These are phyloP conservation scores for Stenolophus ochropezus DNA, from an alignment of 2,888 invertebrate genomes.

Conservation along the genomic window DNA sequence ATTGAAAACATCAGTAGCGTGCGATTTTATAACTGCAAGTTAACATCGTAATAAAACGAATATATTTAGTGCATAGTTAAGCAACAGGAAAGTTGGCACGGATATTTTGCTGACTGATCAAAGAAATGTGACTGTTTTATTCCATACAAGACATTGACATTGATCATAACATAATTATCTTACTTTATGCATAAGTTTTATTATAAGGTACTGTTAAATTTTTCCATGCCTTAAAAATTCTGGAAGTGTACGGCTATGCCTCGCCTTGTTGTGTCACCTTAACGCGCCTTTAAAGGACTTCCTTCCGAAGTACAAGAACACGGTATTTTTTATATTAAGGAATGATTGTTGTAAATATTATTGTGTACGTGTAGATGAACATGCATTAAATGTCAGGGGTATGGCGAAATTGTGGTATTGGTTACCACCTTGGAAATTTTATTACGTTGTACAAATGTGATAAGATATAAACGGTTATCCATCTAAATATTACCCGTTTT, in stretches of 20 bases:
- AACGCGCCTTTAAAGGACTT: neutral
- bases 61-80: neutral
- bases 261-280: conserved; percentile 1
- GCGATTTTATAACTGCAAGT: neutral
- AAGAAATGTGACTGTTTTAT: neutral
- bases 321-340: neutral
- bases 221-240: neutral
- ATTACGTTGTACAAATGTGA: too few species aligned
- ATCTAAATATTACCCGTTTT: too few species aligned
- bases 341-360: conserved; percentile 1
- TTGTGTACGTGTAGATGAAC: conserved; percentile 2
- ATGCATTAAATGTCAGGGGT: conserved; percentile 2
- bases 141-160: neutral
- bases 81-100: neutral
- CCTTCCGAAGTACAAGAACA: conserved; percentile 3
- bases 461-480: too few species aligned
- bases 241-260: neutral
- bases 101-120: neutral
- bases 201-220: too few species aligned
- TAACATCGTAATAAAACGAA: neutral
- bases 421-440: neutral
- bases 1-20: conserved; percentile 5
- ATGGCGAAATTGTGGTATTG: neutral
- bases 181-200: too few species aligned
- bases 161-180: too few species aligned